phyloP scores from a whole-genome alignment of 2,888 invertebrate genomes.

The Phalera bucephala region DNA sequence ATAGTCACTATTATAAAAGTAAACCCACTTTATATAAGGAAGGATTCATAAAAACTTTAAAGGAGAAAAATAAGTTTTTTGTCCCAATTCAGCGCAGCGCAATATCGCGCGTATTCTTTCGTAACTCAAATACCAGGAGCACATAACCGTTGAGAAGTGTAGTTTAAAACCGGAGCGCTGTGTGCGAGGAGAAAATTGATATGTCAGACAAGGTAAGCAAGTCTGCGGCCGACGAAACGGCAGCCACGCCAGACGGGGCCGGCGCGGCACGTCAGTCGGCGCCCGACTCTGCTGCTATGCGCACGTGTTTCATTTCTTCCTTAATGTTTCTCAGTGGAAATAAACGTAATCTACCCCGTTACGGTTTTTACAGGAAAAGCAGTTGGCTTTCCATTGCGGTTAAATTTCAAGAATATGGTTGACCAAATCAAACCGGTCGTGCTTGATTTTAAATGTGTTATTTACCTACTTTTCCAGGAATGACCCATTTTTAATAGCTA shows the following conservation, averaged over 20 bases:
- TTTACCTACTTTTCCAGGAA: too few relatives aligned
- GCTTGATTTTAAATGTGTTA: too few relatives aligned
- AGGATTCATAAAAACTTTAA: slow-evolving; percentile 10
- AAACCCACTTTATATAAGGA: too few relatives aligned
- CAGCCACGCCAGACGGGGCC: slow-evolving; percentile 15
- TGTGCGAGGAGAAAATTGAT: slow-evolving; percentile 68
- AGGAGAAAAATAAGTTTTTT: slow-evolving; percentile 9
- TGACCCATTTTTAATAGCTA: too few relatives aligned
- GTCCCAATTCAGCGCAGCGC: slow-evolving; percentile 24
- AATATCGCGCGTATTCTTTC: slow-evolving; percentile 75
- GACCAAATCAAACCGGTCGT: too few relatives aligned
- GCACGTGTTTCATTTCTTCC: slow-evolving; percentile 24
- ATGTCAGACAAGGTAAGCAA: slow-evolving; percentile 74
- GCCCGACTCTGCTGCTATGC: slow-evolving; percentile 20
- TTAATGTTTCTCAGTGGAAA: neutral
- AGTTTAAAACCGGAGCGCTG: slow-evolving; percentile 39
- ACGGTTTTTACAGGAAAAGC: too few relatives aligned
- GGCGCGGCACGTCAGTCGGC: slow-evolving; percentile 19
- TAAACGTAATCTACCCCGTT: too few relatives aligned
- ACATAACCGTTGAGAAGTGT: slow-evolving; percentile 54
- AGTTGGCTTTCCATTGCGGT: too few relatives aligned
- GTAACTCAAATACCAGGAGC: slow-evolving; percentile 76
- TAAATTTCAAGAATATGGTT: too few relatives aligned
- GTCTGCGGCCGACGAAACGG: slow-evolving; percentile 39
- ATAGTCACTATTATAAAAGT: slow-evolving; percentile 13